phyloP scores from a whole-genome alignment of 2,888 invertebrate genomes.

The Xylota sylvarum region DNA sequence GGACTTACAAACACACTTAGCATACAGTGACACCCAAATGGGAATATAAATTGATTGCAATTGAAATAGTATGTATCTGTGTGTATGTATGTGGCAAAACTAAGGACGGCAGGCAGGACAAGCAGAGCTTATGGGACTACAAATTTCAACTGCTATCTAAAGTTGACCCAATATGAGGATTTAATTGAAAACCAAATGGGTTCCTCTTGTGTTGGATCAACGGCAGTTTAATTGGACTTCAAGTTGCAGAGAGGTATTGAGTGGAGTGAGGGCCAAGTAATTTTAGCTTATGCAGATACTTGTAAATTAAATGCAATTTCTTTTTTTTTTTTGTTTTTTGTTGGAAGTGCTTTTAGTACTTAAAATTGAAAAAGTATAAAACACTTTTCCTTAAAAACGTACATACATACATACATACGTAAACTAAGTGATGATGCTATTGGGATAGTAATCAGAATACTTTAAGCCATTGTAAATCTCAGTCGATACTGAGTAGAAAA shows the following conservation, averaged over 20 bases:
- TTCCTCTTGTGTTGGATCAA: conserved; percentile 6
- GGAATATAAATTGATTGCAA: conserved; percentile 22
- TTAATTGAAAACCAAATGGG: conserved; percentile 42
- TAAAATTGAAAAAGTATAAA: no score
- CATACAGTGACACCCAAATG: neutral
- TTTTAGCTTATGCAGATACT: no score
- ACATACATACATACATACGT: no score
- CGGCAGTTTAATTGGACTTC: conserved; percentile 5
- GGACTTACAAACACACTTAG: neutral
- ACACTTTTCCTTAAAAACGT: no score
- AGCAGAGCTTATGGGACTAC: neutral
- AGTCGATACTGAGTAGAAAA: no score
- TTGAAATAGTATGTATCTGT: neutral
- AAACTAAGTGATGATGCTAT: no score
- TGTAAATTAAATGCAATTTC: no score
- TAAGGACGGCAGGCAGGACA: neutral
- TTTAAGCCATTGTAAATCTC: no score
- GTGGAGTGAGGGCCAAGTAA: neutral
- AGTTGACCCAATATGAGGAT: conserved; percentile 3
- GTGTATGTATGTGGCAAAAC: neutral
- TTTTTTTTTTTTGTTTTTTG: no score
- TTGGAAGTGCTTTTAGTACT: no score
- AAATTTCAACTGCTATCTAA: neutral
- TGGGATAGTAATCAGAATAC: no score
- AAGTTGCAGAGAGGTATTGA: neutral